Conservation (phyloP, 2,888 invertebrate species). For the Drosophila pseudotakahashii region DNA sequence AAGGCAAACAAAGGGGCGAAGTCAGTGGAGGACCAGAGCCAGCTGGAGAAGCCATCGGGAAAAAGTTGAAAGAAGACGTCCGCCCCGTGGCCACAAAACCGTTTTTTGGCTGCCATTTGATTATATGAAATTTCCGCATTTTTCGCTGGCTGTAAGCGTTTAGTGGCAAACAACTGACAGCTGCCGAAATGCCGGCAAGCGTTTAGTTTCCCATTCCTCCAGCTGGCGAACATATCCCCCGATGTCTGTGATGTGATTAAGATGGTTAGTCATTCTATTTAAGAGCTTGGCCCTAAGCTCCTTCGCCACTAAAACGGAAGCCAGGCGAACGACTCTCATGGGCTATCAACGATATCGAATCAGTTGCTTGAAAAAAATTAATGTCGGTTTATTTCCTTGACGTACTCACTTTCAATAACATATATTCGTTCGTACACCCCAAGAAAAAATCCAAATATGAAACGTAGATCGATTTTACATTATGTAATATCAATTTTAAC, state of each 20-base stretch:
- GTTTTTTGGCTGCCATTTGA: conserved; percentile 57
- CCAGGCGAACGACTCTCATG: conserved; percentile 19
- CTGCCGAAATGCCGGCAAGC: conserved; percentile 68
- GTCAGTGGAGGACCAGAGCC: neutral
- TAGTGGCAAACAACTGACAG: conserved; percentile 60
- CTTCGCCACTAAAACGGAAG: conserved; percentile 23
- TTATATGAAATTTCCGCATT: conserved; percentile 60
- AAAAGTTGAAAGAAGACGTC: conserved; percentile 12
- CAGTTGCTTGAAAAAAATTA: conserved; percentile 8
- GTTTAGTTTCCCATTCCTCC: conserved; percentile 20
- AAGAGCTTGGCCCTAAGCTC: conserved; percentile 68
- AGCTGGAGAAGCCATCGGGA: conserved; percentile 5
- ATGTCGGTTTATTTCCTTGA: conserved; percentile 17
- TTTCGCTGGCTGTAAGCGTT: conserved; percentile 57
- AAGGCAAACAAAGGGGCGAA: conserved; percentile 45
- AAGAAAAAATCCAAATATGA: too few species aligned
- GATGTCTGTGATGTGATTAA: conserved; percentile 67
- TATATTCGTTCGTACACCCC: too few species aligned
- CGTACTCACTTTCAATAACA: conserved; percentile 1
- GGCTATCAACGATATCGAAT: conserved; percentile 15
- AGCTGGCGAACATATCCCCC: conserved; percentile 22
- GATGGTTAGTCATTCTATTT: conserved; percentile 70
- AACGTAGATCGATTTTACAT: too few species aligned
- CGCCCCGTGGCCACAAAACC: conserved; percentile 33
- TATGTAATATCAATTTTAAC: too few species aligned